These are phyloP conservation scores for Heliconius aoede DNA, from an alignment of 2,888 invertebrate genomes.

Conservation along the genomic window DNA sequence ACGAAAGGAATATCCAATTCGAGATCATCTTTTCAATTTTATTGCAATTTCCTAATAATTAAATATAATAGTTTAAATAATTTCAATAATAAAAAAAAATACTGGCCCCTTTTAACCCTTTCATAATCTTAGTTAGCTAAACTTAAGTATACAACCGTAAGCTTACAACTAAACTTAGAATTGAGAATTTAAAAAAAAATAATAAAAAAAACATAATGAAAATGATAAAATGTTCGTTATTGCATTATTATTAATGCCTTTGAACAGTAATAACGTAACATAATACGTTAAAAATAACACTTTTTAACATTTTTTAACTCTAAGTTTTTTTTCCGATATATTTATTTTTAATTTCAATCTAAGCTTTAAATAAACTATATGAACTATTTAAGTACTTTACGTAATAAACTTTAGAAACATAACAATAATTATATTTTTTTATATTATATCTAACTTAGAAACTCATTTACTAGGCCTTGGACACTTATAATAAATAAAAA, in stretches of 20 bases:
- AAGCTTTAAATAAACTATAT: constrained; percentile 13
- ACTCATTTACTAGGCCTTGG: constrained; percentile 17
- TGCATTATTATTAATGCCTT: too few relatives aligned
- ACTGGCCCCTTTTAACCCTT: constrained; percentile 64
- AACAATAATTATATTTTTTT: constrained; percentile 55
- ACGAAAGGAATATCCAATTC: constrained; percentile 58
- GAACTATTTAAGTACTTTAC: constrained; percentile 36
- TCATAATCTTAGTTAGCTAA: not conserved
- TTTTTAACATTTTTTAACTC: too few relatives aligned
- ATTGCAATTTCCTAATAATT: constrained; percentile 38
- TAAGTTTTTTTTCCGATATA: not conserved
- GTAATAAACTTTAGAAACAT: constrained; percentile 71
- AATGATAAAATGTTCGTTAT: too few relatives aligned
- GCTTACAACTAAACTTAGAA: constrained; percentile 25
- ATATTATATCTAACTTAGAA: constrained; percentile 40
- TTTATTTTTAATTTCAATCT: constrained; percentile 3
- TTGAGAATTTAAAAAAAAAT: constrained; percentile 10
- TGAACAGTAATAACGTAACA: not conserved
- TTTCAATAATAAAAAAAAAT: constrained; percentile 62
- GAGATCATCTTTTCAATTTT: constrained; percentile 65
- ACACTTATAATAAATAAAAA: not conserved
- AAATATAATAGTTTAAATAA: constrained; percentile 52
- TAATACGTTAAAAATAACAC: not conserved
- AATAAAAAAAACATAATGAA: not conserved
- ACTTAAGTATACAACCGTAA: constrained; percentile 24